phyloP scores from a whole-genome alignment of 1,140 invertebrate genomes.

The Neomicropteryx cornuta region DNA sequence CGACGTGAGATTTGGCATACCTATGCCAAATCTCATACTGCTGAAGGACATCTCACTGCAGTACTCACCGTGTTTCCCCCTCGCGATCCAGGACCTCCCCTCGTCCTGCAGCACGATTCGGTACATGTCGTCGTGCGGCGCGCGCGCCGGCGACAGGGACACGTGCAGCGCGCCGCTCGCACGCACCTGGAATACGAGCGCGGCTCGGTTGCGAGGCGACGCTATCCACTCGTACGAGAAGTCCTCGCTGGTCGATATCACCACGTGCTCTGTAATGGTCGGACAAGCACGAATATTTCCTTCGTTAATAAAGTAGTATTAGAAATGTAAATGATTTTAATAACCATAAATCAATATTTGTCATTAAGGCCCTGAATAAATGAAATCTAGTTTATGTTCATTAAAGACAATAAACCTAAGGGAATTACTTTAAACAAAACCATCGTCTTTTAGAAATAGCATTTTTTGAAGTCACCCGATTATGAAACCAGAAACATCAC shows the following conservation, averaged over 20 bases:
- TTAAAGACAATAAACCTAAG: too few species aligned
- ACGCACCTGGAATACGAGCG: slow-evolving; percentile 44
- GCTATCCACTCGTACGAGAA: slow-evolving; percentile 50
- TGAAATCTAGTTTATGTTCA: too few species aligned
- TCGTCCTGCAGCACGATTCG: slow-evolving; percentile 44
- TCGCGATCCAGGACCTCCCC: slow-evolving; percentile 47
- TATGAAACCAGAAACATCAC: too few species aligned
- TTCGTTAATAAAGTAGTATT: slow-evolving; percentile 4
- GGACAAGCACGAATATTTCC: slow-evolving; percentile 5
- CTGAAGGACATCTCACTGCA: too few species aligned
- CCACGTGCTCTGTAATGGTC: slow-evolving; percentile 42
- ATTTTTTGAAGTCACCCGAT: too few species aligned
- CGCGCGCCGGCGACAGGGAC: slow-evolving; percentile 38
- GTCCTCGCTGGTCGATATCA: slow-evolving; percentile 47
- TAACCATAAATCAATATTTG: too few species aligned
- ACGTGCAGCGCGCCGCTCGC: slow-evolving; percentile 44
- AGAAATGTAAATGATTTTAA: too few species aligned
- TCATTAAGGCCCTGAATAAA: too few species aligned
- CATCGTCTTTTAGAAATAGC: too few species aligned
- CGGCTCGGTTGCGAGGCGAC: slow-evolving; percentile 45
- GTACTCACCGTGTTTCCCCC: slow-evolving; percentile 48
- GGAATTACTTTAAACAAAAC: too few species aligned
- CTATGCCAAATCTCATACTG: too few species aligned
- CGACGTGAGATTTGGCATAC: too few species aligned
- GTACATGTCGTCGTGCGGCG: slow-evolving; percentile 44